Conservation (phyloP, 2,797 vertebrate genomes). For the Neoniphon sammara region DNA sequence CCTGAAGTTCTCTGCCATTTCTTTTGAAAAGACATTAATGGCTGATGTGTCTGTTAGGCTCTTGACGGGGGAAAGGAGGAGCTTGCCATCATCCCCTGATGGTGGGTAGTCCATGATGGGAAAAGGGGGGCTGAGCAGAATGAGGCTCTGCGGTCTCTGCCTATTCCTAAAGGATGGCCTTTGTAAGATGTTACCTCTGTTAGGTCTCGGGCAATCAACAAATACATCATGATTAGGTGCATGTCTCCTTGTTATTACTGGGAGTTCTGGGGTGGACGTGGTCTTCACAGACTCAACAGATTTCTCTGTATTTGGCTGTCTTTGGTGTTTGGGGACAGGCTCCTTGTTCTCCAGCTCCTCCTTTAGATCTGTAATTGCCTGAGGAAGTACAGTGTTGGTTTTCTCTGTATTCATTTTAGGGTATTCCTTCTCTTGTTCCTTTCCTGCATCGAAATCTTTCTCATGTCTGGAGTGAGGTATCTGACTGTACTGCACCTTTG, state of each 20-base stretch:
- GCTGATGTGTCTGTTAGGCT: conserved; percentile 86
- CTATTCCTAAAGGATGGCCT: conserved; percentile 93
- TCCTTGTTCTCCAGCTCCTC: conserved; percentile 86
- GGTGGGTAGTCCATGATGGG: conserved; percentile 95
- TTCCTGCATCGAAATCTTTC: conserved; percentile 72
- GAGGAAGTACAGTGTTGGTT: conserved; percentile 69
- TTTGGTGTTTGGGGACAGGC: conserved; percentile 70
- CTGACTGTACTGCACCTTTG: conserved; percentile 96
- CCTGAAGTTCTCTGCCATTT: conserved; percentile 85
- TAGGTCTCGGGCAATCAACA: conserved; percentile 89
- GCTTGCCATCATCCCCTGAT: conserved; percentile 87
- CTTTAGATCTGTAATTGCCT: conserved; percentile 81
- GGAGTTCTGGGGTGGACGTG: conserved; percentile 77
- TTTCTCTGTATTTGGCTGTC: conserved; percentile 71
- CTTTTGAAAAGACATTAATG: conserved; percentile 82
- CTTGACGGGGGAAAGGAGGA: conserved; percentile 89
- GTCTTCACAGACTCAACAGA: conserved; percentile 73
- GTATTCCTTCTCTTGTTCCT: conserved; percentile 76
- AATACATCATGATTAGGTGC: conserved; percentile 88
- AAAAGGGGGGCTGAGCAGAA: conserved; percentile 96
- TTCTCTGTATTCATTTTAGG: conserved; percentile 72
- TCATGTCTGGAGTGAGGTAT: conserved; percentile 89
- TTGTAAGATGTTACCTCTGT: conserved; percentile 85
- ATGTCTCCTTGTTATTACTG: conserved; percentile 87
- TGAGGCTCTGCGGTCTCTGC: conserved; percentile 96